Evolutionary conservation across 1,140 invertebrate genomes (phyloP).

Genomic region (Helicoverpa zea): DNA sequence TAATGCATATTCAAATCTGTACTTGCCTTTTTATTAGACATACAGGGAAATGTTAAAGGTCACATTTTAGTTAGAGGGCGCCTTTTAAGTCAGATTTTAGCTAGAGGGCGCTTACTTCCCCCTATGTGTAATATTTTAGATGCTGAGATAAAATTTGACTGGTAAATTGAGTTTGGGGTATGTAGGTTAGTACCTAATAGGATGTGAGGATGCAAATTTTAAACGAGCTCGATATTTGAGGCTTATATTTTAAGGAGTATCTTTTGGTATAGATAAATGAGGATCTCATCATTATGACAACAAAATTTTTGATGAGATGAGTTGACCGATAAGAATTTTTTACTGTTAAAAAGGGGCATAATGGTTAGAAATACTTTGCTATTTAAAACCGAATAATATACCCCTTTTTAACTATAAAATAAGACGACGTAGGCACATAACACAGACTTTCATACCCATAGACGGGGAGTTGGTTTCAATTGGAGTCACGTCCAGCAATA

Average conservation of each 20-base stretch:
- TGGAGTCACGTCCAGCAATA: slow-evolving; percentile 36
- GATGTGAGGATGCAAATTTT: neutral
- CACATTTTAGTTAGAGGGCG: slow-evolving; percentile 13
- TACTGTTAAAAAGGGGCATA: too few species aligned
- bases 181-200: neutral
- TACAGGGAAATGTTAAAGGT: slow-evolving; percentile 43
- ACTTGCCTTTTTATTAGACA: slow-evolving; percentile 41
- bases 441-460: neutral
- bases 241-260: neutral
- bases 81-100: slow-evolving; percentile 34
- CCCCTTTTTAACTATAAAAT: too few species aligned
- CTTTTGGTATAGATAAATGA: too few species aligned
- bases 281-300: too few species aligned
- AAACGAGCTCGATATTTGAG: neutral
- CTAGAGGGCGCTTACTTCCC: slow-evolving; percentile 20
- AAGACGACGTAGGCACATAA: neutral
- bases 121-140: slow-evolving; percentile 44
- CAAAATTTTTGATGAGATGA: too few species aligned
- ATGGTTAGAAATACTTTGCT: too few species aligned
- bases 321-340: too few species aligned
- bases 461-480: slow-evolving; percentile 10
- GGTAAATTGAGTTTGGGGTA: slow-evolving; percentile 33
- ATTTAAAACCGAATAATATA: too few species aligned
- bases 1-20: slow-evolving; percentile 56
- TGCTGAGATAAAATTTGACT: slow-evolving; percentile 45